These are phyloP conservation scores for Gila robusta DNA, from an alignment of 2,797 vertebrate genomes.

Conservation along the genomic window DNA sequence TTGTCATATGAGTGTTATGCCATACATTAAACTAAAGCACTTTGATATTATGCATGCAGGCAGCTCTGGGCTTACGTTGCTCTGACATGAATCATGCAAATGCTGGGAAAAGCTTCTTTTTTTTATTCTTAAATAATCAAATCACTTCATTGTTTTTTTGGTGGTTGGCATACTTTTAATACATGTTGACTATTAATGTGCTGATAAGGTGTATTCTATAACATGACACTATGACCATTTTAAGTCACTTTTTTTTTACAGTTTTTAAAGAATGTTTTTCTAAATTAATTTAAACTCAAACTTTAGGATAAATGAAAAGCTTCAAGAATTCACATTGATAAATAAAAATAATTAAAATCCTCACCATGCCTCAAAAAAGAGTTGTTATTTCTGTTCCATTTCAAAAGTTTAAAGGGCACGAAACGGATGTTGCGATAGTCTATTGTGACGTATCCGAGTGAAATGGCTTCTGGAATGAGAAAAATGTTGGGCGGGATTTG, in stretches of 20 bases:
- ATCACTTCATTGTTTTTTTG: background rate
- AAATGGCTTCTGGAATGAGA: background rate
- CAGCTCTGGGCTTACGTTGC: slow-evolving; percentile 30
- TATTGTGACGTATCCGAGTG: background rate
- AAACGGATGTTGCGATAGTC: background rate
- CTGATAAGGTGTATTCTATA: slow-evolving; percentile 11
- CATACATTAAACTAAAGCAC: slow-evolving; percentile 72
- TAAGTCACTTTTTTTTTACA: slow-evolving; percentile 18
- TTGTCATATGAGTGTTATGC: slow-evolving; percentile 78
- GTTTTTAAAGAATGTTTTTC: slow-evolving; percentile 47
- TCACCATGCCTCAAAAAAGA: background rate
- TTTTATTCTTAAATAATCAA: background rate
- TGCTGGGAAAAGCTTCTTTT: slow-evolving; percentile 29
- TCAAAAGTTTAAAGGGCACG: background rate
- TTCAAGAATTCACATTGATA: slow-evolving; percentile 16
- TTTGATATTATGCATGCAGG: slow-evolving; percentile 51
- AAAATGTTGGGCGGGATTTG: background rate
- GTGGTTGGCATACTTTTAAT: background rate
- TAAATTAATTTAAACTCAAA: slow-evolving; percentile 26
- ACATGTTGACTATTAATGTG: background rate
- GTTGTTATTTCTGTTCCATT: slow-evolving; percentile 17
- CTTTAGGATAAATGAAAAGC: slow-evolving; percentile 19
- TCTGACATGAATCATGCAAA: slow-evolving; percentile 34
- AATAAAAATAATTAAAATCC: slow-evolving; percentile 26
- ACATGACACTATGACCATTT: slow-evolving; percentile 31